A percentile compares a stretch with the other conserved stretches of the same genome.
Evolutionary conservation across 2,113 vertebrate species (phyloP).

Genomic region (Myocastor coypus): DNA sequence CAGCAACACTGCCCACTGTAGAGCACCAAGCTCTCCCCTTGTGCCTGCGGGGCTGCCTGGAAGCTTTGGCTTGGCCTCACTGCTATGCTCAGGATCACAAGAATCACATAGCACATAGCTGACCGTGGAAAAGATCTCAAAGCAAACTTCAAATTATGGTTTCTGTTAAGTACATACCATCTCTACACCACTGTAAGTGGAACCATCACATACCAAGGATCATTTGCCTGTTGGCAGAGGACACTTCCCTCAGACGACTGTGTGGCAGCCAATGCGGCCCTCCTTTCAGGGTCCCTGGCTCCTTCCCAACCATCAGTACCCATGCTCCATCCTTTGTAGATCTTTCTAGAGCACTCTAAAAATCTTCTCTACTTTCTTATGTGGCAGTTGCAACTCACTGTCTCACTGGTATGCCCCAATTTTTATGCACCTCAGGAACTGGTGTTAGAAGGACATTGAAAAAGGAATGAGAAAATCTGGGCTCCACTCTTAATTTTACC

Average conservation of each 20-base stretch:
- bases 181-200: neutral
- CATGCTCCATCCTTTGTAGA: accelerated
- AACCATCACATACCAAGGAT: neutral
- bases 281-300: neutral
- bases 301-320: neutral
- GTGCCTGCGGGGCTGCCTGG: neutral
- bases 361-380: neutral
- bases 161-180: neutral
- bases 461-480: neutral
- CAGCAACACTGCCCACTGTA: neutral
- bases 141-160: neutral
- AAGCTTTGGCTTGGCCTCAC: neutral
- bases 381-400: neutral
- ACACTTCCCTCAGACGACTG: accelerated
- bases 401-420: neutral
- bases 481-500: neutral
- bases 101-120: neutral
- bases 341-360: neutral
- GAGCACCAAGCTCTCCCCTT: too few relatives aligned
- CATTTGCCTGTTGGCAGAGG: neutral
- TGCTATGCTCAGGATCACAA: neutral
- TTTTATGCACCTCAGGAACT: neutral
- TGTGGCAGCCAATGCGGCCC: accelerated
- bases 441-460: neutral
- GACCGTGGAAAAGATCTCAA: neutral